Percentiles rank a stretch among this genome's conserved stretches.
phyloP scores from a whole-genome alignment of 1,140 invertebrate genomes.

The Babylonia areolata region DNA sequence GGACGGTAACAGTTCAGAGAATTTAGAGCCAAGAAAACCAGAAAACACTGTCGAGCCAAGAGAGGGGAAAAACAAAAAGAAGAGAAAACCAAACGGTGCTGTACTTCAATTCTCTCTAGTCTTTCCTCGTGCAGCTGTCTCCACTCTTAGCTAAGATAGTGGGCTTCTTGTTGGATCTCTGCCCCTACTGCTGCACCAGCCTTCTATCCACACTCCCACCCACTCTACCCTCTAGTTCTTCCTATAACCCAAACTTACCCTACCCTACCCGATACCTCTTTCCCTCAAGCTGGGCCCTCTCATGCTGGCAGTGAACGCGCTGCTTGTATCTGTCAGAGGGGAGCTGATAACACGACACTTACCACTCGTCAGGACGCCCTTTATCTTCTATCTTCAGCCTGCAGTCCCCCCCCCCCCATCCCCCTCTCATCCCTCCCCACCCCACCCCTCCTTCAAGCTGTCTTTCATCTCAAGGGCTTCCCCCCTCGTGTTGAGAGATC shows the following conservation, averaged over 20 bases:
- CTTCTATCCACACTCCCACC: neutral
- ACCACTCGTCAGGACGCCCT: neutral
- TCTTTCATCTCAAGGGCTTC: conserved; percentile 5
- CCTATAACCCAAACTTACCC: no score
- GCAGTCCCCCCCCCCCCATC: neutral
- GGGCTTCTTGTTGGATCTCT: no score
- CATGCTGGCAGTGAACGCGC: neutral
- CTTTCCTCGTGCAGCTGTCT: no score
- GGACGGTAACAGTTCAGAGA: no score
- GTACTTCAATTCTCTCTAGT: no score
- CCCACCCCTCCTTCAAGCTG: neutral
- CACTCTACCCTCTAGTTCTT: neutral
- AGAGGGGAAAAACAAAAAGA: no score
- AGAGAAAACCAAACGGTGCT: no score
- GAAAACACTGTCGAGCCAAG: no score
- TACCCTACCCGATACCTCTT: neutral
- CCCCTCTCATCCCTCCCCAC: no score
- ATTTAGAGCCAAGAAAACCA: no score
- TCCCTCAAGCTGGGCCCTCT: neutral
- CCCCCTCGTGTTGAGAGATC: neutral
- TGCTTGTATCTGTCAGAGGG: neutral
- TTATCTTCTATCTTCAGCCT: neutral
- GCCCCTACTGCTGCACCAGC: neutral
- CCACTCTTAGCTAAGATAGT: no score
- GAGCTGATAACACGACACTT: neutral